Percentiles rank a stretch among this genome's conserved stretches.
Conservation (phyloP, 2,797 vertebrate species). For the Argya squamiceps region DNA sequence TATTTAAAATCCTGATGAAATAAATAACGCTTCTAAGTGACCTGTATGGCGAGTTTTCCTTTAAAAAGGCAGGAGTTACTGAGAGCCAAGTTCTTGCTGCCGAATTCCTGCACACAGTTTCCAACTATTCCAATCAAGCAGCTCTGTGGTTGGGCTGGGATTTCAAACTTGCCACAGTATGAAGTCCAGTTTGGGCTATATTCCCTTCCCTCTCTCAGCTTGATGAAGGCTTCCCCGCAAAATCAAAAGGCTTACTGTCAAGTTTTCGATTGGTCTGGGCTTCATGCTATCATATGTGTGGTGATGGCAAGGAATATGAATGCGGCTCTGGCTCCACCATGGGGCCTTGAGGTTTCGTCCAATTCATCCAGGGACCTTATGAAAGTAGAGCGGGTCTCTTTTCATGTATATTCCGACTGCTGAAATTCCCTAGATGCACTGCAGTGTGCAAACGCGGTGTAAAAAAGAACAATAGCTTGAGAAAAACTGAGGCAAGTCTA, state of each 20-base stretch:
- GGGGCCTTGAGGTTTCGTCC: constrained; percentile 79
- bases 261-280: constrained; percentile 82
- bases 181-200: constrained; percentile 83
- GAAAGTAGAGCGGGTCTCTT: constrained; percentile 83
- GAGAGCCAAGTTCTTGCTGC: constrained; percentile 74
- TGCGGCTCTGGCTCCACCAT: constrained; percentile 73
- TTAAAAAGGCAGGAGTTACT: constrained; percentile 70
- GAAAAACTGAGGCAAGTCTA: constrained; percentile 74
- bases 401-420: constrained; percentile 83
- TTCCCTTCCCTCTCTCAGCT: constrained; percentile 83
- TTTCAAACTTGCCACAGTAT: constrained; percentile 86
- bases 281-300: constrained; percentile 76
- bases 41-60: constrained; percentile 45
- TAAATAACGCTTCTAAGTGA: constrained; percentile 60
- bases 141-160: constrained; percentile 85
- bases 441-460: constrained; percentile 73
- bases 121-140: constrained; percentile 83
- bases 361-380: constrained; percentile 80
- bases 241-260: constrained; percentile 89
- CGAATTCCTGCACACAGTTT: constrained; percentile 81
- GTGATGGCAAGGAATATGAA: constrained; percentile 81
- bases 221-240: constrained; percentile 82
- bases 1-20: constrained; percentile 57
- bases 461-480: constrained; percentile 80
- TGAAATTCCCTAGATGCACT: constrained; percentile 78